These are phyloP conservation scores for Cynaeus angustus DNA, from an alignment of 2,888 invertebrate genomes.

Conservation along the genomic window DNA sequence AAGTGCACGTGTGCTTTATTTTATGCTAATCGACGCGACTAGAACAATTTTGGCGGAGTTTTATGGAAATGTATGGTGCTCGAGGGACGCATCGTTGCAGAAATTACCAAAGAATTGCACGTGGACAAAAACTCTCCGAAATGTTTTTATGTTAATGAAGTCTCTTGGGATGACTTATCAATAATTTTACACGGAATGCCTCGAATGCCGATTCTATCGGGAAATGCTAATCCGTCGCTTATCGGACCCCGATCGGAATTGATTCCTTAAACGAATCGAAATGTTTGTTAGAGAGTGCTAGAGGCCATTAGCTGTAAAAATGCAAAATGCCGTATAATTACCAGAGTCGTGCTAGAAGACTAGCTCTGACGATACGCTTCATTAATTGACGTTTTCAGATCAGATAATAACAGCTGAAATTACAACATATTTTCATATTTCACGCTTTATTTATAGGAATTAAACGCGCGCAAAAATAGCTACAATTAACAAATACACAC, in stretches of 20 bases:
- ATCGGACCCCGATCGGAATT: conserved; percentile 8
- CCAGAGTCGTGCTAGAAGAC: conserved; percentile 21
- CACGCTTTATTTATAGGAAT: conserved; percentile 30
- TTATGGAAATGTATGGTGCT: neutral
- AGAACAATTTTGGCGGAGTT: conserved; percentile 1
- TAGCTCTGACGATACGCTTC: conserved; percentile 15
- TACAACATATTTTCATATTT: neutral
- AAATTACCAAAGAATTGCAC: too few relatives aligned
- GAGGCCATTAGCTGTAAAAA: conserved; percentile 12
- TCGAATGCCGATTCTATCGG: conserved; percentile 43
- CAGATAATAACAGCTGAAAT: neutral
- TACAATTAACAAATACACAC: too few relatives aligned
- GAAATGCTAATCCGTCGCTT: conserved; percentile 3
- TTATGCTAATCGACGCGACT: too few relatives aligned
- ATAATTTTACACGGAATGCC: conserved; percentile 38
- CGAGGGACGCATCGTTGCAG: too few relatives aligned
- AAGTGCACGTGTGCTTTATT: conserved; percentile 57
- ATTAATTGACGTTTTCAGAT: conserved; percentile 23
- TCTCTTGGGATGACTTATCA: conserved; percentile 58
- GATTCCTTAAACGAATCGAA: conserved; percentile 15
- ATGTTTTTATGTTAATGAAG: conserved; percentile 57
- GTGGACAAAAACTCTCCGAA: conserved; percentile 14
- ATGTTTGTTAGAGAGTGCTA: conserved; percentile 10
- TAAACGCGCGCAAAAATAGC: neutral
- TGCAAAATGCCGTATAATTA: conserved; percentile 19